Base-by-base conservation (phyloP, 2,797 vertebrate species). In the Ibycter americanus region DNA sequence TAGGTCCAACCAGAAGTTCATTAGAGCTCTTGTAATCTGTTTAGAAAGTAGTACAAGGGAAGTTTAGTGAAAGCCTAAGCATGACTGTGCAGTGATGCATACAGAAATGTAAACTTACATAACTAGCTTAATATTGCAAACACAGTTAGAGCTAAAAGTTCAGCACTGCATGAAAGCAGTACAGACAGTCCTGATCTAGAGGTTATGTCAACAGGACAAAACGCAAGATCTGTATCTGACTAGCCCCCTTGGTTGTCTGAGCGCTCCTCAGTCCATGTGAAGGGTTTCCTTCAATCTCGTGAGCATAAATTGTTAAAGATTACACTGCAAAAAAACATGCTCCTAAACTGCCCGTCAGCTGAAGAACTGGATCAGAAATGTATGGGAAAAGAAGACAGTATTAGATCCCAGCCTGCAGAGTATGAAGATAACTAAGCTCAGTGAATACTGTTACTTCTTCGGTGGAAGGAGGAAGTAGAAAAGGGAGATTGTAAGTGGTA, bases 81-180 rank as follows among this genome's bases (percentile, higher is more conserved):
- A 85, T 63, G 47, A 59, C 71, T 83, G 91, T 77, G 89, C 87
- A 92, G 44, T 91, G 92, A 85, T 56, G 91, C 82, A 16, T 78
- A 49, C 52, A 87, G 71, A 95, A 93, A 83, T 25, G 40, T 62
- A 46, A 77, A n/a, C 71, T 95, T 96, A 91, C 74, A 54, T 93
- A 96, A 97, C 74, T 32, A 54, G 55, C 49, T 95, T 85, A 94
- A 89, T 77, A 89, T 40, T 85, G 78, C 56, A 91, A 93, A 85
- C 82, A 92, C 15, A 34, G 59, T 78, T 66, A 62, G 70, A 89
- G 25, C 38, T 94, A 27, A 59, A 85, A 94, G 90, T 74, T 95
- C 83, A 87, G 22, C 47, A 13, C 55, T 40, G 78, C 90, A 77
- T 92, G 83, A 97, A 95, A 94, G 66, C 65, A 83, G 76, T 21